Evolutionary conservation across 2,888 invertebrate genomes (phyloP).

Genomic region (Lottia scabra): DNA sequence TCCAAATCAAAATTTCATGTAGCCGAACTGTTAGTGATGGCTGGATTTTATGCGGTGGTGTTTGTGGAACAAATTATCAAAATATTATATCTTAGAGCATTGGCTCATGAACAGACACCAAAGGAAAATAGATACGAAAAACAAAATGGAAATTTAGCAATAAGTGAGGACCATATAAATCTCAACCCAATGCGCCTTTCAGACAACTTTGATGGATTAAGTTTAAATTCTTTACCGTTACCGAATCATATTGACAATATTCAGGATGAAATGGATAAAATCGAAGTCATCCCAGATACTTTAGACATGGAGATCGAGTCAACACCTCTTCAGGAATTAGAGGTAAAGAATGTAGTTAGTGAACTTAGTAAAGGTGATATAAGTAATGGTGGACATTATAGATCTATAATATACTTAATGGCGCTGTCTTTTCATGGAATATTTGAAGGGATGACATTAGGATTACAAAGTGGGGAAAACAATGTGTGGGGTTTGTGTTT

Average conservation of each 20-base stretch:
- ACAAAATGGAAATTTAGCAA: not conserved
- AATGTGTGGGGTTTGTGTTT: constrained; percentile 60
- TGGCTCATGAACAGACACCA: constrained; percentile 22
- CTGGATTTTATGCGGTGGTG: constrained; percentile 57
- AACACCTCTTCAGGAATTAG: constrained; percentile 37
- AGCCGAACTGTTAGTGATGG: constrained; percentile 58
- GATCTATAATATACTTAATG: constrained; percentile 54
- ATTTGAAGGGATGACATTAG: constrained; percentile 61
- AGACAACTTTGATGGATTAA: not conserved
- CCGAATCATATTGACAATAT: not conserved
- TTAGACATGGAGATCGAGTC: constrained; percentile 5
- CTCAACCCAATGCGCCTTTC: not conserved
- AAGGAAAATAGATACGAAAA: not conserved
- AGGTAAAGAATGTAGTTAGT: constrained; percentile 54
- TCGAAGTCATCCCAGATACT: not conserved
- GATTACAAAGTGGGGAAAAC: constrained; percentile 51
- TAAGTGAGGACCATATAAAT: not conserved
- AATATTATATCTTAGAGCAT: constrained; percentile 50
- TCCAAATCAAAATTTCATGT: constrained; percentile 56
- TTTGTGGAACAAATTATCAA: constrained; percentile 58
- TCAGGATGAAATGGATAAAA: not conserved
- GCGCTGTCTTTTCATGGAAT: constrained; percentile 61
- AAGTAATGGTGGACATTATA: constrained; percentile 49
- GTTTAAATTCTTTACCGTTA: constrained; percentile 1
- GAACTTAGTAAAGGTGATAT: constrained; percentile 52